Base-by-base conservation (phyloP, 2,113 vertebrate species). In the Rhodinocichla rosea region DNA sequence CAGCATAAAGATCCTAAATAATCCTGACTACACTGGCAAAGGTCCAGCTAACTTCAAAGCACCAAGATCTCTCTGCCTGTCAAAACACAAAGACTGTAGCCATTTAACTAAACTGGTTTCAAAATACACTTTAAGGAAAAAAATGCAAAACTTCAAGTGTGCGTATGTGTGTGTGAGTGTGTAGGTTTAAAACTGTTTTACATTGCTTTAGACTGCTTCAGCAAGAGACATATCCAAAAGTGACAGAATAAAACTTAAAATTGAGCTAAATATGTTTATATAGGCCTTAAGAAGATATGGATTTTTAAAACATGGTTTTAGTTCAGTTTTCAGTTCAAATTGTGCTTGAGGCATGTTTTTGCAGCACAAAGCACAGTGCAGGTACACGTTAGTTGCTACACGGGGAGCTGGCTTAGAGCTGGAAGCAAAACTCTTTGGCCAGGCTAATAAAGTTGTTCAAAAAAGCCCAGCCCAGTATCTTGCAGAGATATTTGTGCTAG, bases 21-120 rank as follows among this genome's bases (percentile, higher is more conserved):
- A 94, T 67, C 33, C 69, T 75, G 39, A 59, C 64, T 70, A 44
- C 0, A 0, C 3, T 95, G 88, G 90, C 92, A 85, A 57, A 71
- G 15, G 27, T 70, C 87, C 90, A 92, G 68, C 37, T 63, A 64
- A 92, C 68, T 88, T 95, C 88, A 96, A 86, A 93, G 93, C 47
- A 78, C 26, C 3, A 11, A 16, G 55, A 80, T 63, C 60, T 69
- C 53, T 70, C 45, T 91, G 63, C 63, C 68, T 94, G 76, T 93
- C 76, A 90, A 95, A 96, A 96, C 74, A 94, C n/a, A 90, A 65
- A 67, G 30, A 73, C 52, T 87, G 39, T 8, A 52, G 30, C 32
- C 37, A 59, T 67, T 95, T 93, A 83, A 55, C 32, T 81, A 53
- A 77, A 81, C 28, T 40, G 39, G 7, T 86, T 78, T 90, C n/a